These are phyloP conservation scores for Gymnobelideus leadbeateri DNA, from an alignment of 2,113 vertebrate genomes.

Conservation along the genomic window DNA sequence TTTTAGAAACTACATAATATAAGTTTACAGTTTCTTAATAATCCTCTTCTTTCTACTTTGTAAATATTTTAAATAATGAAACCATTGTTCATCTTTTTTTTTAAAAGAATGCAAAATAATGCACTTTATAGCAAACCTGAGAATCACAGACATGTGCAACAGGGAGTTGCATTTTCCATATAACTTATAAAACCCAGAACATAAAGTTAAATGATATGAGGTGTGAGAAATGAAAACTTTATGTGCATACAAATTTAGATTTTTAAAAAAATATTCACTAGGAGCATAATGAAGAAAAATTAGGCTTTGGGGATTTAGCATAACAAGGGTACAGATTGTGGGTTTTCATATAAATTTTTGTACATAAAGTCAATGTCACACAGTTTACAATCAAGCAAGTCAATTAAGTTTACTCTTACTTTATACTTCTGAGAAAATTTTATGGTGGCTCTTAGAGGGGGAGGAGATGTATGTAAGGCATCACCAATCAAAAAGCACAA, in stretches of 20 bases:
- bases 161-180: slow-evolving; percentile 72
- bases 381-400: slow-evolving; percentile 69
- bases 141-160: slow-evolving; percentile 69
- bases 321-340: slow-evolving; percentile 77
- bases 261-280: slow-evolving; percentile 87
- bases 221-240: slow-evolving; percentile 87
- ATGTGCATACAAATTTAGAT: slow-evolving; percentile 87
- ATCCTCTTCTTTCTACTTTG: not conserved
- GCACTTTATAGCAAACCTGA: slow-evolving; percentile 74
- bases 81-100: slow-evolving; percentile 81
- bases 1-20: not conserved
- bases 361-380: slow-evolving; percentile 61
- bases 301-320: slow-evolving; percentile 79
- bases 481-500: not conserved
- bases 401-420: slow-evolving; percentile 1
- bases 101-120: slow-evolving; percentile 73
- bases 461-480: not conserved
- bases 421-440: not conserved
- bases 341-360: slow-evolving; percentile 78
- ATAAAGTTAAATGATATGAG: slow-evolving; percentile 81
- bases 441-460: not conserved
- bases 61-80: slow-evolving; percentile 72
- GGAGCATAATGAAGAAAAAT: slow-evolving; percentile 83
- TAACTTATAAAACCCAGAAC: slow-evolving; percentile 77
- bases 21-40: not conserved